A percentile compares a stretch with the other conserved stretches of the same genome.
phyloP scores from a whole-genome alignment of 1,140 invertebrate species.

The Bombus polaris region DNA sequence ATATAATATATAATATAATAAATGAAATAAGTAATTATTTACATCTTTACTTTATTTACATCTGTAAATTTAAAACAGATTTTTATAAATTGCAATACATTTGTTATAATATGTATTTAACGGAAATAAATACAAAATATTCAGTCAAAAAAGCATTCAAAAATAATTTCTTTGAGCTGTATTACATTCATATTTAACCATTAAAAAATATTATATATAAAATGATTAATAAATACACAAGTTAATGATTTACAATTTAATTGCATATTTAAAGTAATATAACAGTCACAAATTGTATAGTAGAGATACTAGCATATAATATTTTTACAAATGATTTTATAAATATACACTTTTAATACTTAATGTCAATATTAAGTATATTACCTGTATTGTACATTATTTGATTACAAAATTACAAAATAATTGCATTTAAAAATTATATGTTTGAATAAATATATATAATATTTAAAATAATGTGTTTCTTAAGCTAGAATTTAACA shows the following conservation, averaged over 20 bases:
- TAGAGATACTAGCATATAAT: background rate
- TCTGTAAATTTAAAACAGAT: background rate
- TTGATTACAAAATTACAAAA: no score
- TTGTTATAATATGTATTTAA: background rate
- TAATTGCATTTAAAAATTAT: no score
- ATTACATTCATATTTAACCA: background rate
- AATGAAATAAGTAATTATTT: background rate
- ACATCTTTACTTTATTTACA: slow-evolving; percentile 18
- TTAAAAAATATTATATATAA: slow-evolving; percentile 53
- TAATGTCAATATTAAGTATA: slow-evolving; percentile 1
- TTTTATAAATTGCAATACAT: slow-evolving; percentile 22
- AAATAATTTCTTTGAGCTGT: background rate
- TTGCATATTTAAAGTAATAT: background rate
- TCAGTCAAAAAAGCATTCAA: background rate
- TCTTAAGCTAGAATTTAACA: no score
- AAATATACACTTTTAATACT: slow-evolving; percentile 18
- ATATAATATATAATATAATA: background rate
- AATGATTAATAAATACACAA: slow-evolving; percentile 9
- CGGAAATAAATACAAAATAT: slow-evolving; percentile 23
- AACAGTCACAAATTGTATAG: background rate
- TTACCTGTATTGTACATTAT: no score
- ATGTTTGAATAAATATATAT: no score
- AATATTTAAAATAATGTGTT: no score
- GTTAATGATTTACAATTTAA: slow-evolving; percentile 15
- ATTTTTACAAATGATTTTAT: background rate